phyloP scores from a whole-genome alignment of 2,888 invertebrate genomes.

The Synergus itoensis region DNA sequence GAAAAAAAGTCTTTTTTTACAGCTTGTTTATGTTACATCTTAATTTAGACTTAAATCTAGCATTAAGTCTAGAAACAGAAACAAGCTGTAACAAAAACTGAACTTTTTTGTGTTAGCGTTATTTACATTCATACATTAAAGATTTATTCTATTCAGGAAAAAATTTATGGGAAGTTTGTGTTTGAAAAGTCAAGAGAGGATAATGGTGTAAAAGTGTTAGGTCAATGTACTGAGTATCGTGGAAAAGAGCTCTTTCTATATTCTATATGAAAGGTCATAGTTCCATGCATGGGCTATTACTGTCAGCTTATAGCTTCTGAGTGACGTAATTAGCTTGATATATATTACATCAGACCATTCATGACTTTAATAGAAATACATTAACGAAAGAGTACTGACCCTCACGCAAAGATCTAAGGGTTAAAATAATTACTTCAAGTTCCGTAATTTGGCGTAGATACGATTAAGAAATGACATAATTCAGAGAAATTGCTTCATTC shows the following conservation, averaged over 20 bases:
- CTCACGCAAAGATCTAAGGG: background rate
- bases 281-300: background rate
- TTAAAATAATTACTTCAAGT: background rate
- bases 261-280: slow-evolving; percentile 7
- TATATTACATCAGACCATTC: slow-evolving; percentile 2
- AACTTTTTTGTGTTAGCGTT: too few relatives aligned
- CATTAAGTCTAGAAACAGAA: too few relatives aligned
- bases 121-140: background rate
- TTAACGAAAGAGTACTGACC: too few relatives aligned
- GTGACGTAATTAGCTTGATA: slow-evolving; percentile 7
- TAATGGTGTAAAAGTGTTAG: background rate
- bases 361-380: background rate
- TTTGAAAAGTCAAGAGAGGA: background rate
- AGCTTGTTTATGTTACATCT: too few relatives aligned
- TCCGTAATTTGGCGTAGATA: background rate
- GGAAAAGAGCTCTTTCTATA: background rate
- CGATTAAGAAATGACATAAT: background rate
- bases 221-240: background rate
- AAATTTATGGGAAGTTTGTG: background rate
- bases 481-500: background rate
- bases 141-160: background rate
- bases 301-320: background rate
- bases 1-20: too few relatives aligned
- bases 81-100: too few relatives aligned
- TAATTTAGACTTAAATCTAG: too few relatives aligned